Evolutionary conservation across 2,113 vertebrate genomes (phyloP).

Genomic region (Cygnus atratus): DNA sequence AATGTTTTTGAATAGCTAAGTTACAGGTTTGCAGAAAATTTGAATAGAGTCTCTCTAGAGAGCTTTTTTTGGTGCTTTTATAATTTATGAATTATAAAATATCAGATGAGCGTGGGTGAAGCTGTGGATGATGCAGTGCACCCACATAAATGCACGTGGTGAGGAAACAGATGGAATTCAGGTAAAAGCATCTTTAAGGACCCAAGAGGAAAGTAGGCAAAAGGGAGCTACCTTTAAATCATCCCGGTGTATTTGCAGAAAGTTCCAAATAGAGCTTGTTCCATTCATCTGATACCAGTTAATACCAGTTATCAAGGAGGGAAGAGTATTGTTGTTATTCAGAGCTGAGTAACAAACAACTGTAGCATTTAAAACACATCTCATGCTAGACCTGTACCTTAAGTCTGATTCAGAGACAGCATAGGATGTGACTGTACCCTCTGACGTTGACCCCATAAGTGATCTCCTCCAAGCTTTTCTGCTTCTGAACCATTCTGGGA

Average conservation of each 20-base stretch:
- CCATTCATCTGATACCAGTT: rapidly evolving
- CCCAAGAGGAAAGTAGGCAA: not conserved
- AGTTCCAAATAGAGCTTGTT: not conserved
- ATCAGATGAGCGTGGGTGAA: not conserved
- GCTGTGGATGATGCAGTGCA: not conserved
- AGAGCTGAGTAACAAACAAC: not conserved
- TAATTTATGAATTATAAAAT: not conserved
- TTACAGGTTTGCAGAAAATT: not conserved
- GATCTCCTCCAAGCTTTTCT: not conserved
- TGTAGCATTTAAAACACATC: not conserved
- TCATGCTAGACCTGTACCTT: not conserved
- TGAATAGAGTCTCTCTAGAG: not conserved
- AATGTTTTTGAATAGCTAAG: not conserved
- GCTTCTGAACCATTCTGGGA: not conserved
- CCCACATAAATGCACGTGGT: not conserved
- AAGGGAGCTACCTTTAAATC: not conserved
- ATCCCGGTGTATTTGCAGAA: not conserved
- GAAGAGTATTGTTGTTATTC: not conserved
- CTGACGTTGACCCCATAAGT: not conserved
- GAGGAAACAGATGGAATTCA: not conserved
- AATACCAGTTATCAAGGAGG: not conserved
- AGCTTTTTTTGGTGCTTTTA: not conserved
- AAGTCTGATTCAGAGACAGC: not conserved
- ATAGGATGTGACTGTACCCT: rapidly evolving
- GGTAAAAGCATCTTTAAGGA: not conserved